These are phyloP conservation scores for Quadriops clusia DNA, from an alignment of 2,888 invertebrate species.

Conservation along the genomic window DNA sequence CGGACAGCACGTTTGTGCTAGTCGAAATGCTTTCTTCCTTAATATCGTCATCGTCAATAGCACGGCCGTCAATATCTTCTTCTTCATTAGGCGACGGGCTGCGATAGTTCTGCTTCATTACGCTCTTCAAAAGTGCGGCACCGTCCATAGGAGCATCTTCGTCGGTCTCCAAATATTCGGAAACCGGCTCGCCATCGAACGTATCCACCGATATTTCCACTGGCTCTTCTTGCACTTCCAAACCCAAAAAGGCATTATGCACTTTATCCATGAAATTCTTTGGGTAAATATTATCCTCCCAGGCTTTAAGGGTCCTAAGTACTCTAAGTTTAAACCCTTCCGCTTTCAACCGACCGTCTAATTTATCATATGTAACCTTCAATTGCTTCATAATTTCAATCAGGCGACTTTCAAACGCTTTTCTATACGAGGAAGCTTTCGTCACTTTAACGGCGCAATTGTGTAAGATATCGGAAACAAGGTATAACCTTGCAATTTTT, in stretches of 20 bases:
- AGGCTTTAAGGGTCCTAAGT: slow-evolving; percentile 80
- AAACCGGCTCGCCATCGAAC: slow-evolving; percentile 55
- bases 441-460: slow-evolving; percentile 94
- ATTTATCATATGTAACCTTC: slow-evolving; percentile 56
- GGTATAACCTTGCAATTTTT: slow-evolving; percentile 86
- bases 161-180: slow-evolving; percentile 42
- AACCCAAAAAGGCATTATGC: slow-evolving; percentile 84
- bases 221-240: slow-evolving; percentile 38
- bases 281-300: slow-evolving; percentile 98
- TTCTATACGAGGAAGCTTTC: slow-evolving; percentile 87
- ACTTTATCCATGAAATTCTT: slow-evolving; percentile 79
- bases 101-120: slow-evolving; percentile 41
- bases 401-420: slow-evolving; percentile 77
- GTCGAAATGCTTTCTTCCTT: too few relatives aligned
- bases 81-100: slow-evolving; percentile 28
- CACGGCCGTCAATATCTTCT: slow-evolving; percentile 56
- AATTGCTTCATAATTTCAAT: slow-evolving; percentile 65
- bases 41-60: slow-evolving; percentile 24
- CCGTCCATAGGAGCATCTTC: slow-evolving; percentile 64
- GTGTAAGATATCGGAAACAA: slow-evolving; percentile 92
- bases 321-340: slow-evolving; percentile 91
- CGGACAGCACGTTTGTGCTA: slow-evolving; percentile 40
- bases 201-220: slow-evolving; percentile 45
- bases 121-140: slow-evolving; percentile 65
- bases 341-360: slow-evolving; percentile 81